phyloP scores from a whole-genome alignment of 2,113 vertebrate genomes.

The Rhinopomastus cyanomelas region DNA sequence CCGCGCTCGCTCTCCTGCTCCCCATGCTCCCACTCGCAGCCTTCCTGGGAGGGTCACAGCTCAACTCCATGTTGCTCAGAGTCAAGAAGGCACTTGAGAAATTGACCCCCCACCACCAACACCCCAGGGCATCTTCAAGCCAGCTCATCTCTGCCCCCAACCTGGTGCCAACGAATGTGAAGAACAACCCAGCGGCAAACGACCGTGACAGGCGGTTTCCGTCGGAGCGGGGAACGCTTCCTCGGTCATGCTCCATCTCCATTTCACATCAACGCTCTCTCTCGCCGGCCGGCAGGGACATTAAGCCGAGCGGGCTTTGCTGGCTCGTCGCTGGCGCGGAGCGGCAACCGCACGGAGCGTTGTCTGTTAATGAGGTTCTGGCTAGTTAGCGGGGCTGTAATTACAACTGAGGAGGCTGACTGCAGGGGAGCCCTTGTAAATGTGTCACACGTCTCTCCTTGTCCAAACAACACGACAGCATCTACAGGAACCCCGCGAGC shows the following conservation, averaged over 20 bases:
- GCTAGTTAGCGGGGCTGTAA: slow-evolving; percentile 50
- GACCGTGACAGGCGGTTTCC: background rate
- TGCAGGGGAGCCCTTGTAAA: slow-evolving; percentile 36
- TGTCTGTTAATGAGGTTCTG: slow-evolving; percentile 6
- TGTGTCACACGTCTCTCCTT: slow-evolving; percentile 35
- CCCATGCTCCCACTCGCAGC: background rate
- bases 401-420: slow-evolving; percentile 28
- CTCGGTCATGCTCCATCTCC: background rate
- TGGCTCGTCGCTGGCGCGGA: slow-evolving; percentile 20
- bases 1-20: background rate
- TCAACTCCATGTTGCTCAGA: background rate
- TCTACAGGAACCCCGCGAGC: background rate
- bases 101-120: background rate
- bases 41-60: background rate
- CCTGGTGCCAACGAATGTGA: background rate
- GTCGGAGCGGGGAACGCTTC: background rate
- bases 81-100: background rate
- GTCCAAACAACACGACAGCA: slow-evolving; percentile 4
- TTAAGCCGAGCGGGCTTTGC: background rate
- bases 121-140: background rate
- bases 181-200: background rate
- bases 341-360: background rate
- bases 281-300: background rate
- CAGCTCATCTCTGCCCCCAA: background rate
- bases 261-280: background rate